Base-by-base conservation (phyloP, 1,140 invertebrate genomes). In the Calliphora vicina region DNA sequence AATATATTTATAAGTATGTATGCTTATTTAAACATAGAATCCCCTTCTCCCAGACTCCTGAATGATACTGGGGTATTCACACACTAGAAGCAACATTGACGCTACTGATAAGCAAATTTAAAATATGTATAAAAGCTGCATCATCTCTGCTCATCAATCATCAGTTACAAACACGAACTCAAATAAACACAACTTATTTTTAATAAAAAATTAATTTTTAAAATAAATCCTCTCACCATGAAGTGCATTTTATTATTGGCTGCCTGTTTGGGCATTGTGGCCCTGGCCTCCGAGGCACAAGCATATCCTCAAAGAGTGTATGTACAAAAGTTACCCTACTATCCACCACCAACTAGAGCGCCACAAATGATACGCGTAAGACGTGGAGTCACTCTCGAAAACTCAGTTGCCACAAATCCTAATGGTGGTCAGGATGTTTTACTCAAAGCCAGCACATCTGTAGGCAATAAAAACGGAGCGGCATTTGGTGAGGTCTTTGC, bases 341-440 rank as follows among this genome's bases (percentile, higher is more conserved):
- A 82, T 82, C 72, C 20, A n/a, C 72, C 50, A 1, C 50, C 74
- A 13, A 42, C 72, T 25, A 25, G 35, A 26, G 35, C 81, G 26
- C 13, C 85, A 2, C 82, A 84, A 67, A 84, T 85, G 1, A 86
- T 86, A 29, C 86, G 86, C 9, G 85, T 86, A 61, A 82, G 86
- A 26, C 83, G 86, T 6, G 80, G 84, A 5, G 84, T 84, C 6
- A 9, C 81, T 42, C 23, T 88, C 17, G 87, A 86, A 10, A 86
- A 88, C 17, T 86, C 86, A 1, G 9, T 89, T 20, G n/a, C 82
- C 8, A 87, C 86, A 0, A 89, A 87, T 83, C 88, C 88, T 1
- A 86, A 85, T 81, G 88, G 88, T 8, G 88, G 88, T 0, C 43
- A 87, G 0, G 87, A 89, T 85, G 87, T 87, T 2, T 84, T 83